These are phyloP conservation scores for Diprion similis DNA, from an alignment of 1,140 invertebrate genomes.

Conservation along the genomic window DNA sequence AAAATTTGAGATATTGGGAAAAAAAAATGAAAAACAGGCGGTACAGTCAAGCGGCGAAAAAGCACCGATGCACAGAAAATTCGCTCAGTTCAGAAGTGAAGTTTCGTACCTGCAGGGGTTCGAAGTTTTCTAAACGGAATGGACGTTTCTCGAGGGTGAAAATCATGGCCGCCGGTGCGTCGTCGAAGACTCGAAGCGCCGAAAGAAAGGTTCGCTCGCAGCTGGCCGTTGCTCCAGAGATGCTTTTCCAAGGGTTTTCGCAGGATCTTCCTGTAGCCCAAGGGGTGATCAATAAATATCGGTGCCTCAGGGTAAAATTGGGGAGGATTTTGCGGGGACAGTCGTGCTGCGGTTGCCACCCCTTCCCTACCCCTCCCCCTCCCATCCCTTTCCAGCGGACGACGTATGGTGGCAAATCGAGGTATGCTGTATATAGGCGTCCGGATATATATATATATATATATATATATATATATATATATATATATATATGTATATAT, in stretches of 20 bases:
- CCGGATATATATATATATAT: conserved; percentile 39
- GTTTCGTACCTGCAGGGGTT: no score
- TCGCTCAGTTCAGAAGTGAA: no score
- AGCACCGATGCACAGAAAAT: no score
- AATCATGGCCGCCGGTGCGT: background rate
- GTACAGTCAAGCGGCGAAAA: no score
- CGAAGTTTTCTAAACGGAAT: no score
- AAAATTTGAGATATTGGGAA: no score
- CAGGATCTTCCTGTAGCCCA: conserved; percentile 30
- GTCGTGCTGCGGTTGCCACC: conserved; percentile 60
- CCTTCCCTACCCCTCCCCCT: conserved; percentile 43
- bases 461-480: background rate
- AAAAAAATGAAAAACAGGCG: no score
- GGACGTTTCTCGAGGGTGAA: background rate
- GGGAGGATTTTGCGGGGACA: conserved; percentile 48
- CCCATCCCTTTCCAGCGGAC: conserved; percentile 29
- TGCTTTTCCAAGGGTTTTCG: conserved; percentile 32
- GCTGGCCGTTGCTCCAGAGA: background rate
- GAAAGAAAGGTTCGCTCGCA: background rate
- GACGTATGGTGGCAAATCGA: conserved; percentile 43
- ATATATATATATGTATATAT: no score
- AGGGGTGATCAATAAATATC: conserved; percentile 63
- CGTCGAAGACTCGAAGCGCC: no score
- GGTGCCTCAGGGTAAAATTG: conserved; percentile 57
- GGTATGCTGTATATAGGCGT: conserved; percentile 51